Evolutionary conservation across 2,797 vertebrate species (phyloP), one percentile per base, ranked within the genome.

Genomic region (Sebastes melanostomus): DNA sequence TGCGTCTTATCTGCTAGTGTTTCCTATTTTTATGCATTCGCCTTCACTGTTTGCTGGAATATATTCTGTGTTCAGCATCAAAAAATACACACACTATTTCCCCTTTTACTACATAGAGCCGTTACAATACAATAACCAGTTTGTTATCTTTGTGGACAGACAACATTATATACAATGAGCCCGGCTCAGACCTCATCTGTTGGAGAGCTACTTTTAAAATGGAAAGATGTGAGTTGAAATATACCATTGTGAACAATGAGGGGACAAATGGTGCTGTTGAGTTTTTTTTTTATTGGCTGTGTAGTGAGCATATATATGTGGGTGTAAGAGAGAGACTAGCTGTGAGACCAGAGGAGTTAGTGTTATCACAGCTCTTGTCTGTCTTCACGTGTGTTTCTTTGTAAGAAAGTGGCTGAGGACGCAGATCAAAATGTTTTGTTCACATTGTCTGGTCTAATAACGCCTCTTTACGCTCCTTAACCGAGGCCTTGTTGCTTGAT

Each of bases 61-160:
- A 50, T 2, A 54, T 77, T 76, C 12, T 66, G 38, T 66, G 38
- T 16, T 60, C 32, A 52, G 27, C 59, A 24, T 29, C 29, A 72
- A 56, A 81, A 50, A 72, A 38, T 13, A n/a, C 29, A 12, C 16
- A 55, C 8, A 30, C 25, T 42, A 8, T 32, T 84, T 55, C 10
- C 24, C 27, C 6, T 46, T 36, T 36, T 13, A 8, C n/a, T 78
- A 22, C 61, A 46, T 6, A 52, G 25, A 52, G 18, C 61, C 18
- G 10, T 20, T 52, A 11, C 36, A 77, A 46, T 24, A 66, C 29
- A 78, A 66, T 16, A 50, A 62, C 18, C 20, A 22, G 29, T 22
- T 22, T 65, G 46, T 87, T 86, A 74, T 85, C 77, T 81, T 55
- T 58, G 22, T 60, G 30, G 52, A 42, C 86, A 83, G 77, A 63